phyloP scores from a whole-genome alignment of 2,797 vertebrate species.

The Numenius phaeopus region DNA sequence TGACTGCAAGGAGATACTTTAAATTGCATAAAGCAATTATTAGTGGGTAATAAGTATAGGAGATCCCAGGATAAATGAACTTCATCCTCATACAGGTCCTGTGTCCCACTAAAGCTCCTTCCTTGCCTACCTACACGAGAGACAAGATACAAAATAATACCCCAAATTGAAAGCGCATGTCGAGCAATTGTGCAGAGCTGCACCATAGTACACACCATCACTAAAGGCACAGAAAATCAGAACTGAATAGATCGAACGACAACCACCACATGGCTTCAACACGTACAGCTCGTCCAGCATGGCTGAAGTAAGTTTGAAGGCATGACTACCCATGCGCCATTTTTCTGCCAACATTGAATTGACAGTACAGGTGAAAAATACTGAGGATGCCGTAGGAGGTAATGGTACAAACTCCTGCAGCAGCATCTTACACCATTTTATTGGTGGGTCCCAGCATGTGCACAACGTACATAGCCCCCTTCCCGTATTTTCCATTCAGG shows the following conservation, averaged over 20 bases:
- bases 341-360: not conserved
- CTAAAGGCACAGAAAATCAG: not conserved
- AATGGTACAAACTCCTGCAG: not conserved
- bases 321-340: rapidly evolving
- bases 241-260: rapidly evolving
- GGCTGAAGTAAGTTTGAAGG: not conserved
- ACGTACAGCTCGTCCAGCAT: rapidly evolving
- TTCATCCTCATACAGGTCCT: not conserved
- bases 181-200: not conserved
- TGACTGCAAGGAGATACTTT: not conserved
- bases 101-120: not conserved
- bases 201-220: not conserved
- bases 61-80: not conserved
- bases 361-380: not conserved
- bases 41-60: not conserved
- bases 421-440: not conserved
- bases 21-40: not conserved
- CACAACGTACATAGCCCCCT: not conserved
- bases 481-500: not conserved
- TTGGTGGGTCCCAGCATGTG: not conserved
- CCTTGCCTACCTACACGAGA: not conserved
- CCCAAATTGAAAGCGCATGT: rapidly evolving
- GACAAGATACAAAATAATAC: not conserved
- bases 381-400: not conserved
- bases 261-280: not conserved